phyloP scores from a whole-genome alignment of 2,888 invertebrate species.

The Meta bourneti region DNA sequence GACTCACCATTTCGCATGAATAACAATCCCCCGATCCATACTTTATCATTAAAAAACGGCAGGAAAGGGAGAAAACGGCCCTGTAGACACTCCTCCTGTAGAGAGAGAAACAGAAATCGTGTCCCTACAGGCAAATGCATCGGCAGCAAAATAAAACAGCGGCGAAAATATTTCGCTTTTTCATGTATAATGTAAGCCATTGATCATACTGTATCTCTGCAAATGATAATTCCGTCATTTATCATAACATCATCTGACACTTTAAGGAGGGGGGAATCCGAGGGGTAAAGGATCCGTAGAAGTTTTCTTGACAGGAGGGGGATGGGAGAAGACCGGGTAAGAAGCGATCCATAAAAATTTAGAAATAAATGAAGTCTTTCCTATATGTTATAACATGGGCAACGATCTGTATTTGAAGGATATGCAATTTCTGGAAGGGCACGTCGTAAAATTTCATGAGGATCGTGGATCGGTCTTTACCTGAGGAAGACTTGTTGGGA shows the following conservation, averaged over 20 bases:
- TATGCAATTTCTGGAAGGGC: slow-evolving; percentile 47
- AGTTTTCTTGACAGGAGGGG: slow-evolving; percentile 61
- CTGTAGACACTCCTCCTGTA: no score
- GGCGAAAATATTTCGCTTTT: slow-evolving; percentile 58
- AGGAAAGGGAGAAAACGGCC: no score
- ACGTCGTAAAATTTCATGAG: background rate
- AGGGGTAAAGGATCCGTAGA: slow-evolving; percentile 51
- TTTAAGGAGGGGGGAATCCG: slow-evolving; percentile 44
- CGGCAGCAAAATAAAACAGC: slow-evolving; percentile 19
- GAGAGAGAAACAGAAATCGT: no score
- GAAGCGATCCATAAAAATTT: slow-evolving; percentile 74
- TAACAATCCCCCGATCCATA: no score
- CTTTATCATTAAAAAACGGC: no score
- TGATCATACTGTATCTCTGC: slow-evolving; percentile 70
- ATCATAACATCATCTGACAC: slow-evolving; percentile 75
- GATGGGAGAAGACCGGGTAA: slow-evolving; percentile 27
- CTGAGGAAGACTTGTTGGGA: background rate
- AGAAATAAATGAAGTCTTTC: slow-evolving; percentile 76
- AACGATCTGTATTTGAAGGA: slow-evolving; percentile 74
- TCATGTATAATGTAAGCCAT: slow-evolving; percentile 69
- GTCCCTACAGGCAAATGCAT: background rate
- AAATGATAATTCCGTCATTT: slow-evolving; percentile 75
- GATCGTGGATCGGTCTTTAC: background rate
- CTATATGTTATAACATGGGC: slow-evolving; percentile 74
- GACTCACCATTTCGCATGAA: no score